A percentile compares a stretch with the other conserved stretches of the same genome.
Evolutionary conservation across 2,113 vertebrate genomes (phyloP).

Genomic region (Mormyrus iriodes): DNA sequence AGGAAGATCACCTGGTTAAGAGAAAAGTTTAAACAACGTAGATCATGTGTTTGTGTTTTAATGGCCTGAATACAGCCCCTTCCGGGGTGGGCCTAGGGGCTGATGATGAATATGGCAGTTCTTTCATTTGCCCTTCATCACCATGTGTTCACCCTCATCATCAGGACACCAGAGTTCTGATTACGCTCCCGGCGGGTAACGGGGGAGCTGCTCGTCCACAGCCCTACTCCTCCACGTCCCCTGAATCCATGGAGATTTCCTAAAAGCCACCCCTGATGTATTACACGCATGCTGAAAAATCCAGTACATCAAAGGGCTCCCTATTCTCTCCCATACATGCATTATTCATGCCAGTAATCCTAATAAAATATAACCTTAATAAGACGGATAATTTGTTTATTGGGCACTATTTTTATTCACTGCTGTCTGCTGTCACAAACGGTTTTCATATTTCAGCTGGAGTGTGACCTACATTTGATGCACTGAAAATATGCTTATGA

Average conservation of each 20-base stretch:
- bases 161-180: neutral
- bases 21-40: neutral
- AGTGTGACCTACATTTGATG: constrained; percentile 10
- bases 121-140: neutral
- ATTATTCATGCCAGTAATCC: constrained; percentile 12
- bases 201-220: neutral
- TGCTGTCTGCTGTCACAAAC: neutral
- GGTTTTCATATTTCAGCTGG: neutral
- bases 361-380: constrained; percentile 18
- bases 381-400: constrained; percentile 19
- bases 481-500: neutral
- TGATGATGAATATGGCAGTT: neutral
- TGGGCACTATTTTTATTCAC: constrained; percentile 4
- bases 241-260: neutral
- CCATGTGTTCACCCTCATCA: neutral
- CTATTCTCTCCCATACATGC: constrained; percentile 5
- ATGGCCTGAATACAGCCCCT: neutral
- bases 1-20: neutral
- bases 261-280: constrained; percentile 6
- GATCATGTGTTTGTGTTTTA: neutral
- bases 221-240: neutral
- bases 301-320: constrained; percentile 5
- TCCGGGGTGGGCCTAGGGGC: neutral
- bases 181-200: neutral
- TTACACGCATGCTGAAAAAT: constrained; percentile 3